Conservation (phyloP, 2,888 invertebrate species). For the Melieria picta region DNA sequence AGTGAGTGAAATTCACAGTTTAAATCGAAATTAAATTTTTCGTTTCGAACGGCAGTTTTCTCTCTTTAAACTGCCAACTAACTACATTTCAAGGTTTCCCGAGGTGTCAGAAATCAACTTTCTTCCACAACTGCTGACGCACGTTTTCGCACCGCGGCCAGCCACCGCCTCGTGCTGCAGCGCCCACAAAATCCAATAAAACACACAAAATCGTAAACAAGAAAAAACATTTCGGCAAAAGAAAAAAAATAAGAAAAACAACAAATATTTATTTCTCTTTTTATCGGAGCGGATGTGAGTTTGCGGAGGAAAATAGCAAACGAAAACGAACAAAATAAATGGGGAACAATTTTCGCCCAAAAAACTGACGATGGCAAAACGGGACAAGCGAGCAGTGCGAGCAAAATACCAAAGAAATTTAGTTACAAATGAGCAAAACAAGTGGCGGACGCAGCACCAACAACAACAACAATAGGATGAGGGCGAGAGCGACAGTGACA, state of each 20-base stretch:
- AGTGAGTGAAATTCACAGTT: too few relatives aligned
- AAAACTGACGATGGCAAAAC: not conserved
- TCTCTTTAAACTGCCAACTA: too few relatives aligned
- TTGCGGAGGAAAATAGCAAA: conserved; percentile 48
- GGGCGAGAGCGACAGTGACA: not conserved
- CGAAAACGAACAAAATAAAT: conserved; percentile 34
- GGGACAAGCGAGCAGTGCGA: not conserved
- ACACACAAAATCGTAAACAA: conserved; percentile 39
- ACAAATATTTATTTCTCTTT: conserved; percentile 54
- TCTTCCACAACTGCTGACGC: too few relatives aligned
- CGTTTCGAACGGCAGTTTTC: too few relatives aligned
- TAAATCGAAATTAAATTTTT: too few relatives aligned
- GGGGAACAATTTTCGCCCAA: conserved; percentile 20
- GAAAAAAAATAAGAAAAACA: conserved; percentile 27
- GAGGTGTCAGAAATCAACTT: too few relatives aligned
- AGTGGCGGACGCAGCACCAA: not conserved
- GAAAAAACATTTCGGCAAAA: conserved; percentile 20
- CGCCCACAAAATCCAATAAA: conserved; percentile 41
- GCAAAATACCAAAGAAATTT: conserved; percentile 13
- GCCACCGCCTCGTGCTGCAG: not conserved
- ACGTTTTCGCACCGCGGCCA: too few relatives aligned
- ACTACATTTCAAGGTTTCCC: too few relatives aligned
- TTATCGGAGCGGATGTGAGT: conserved; percentile 60
- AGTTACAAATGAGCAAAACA: conserved; percentile 29
- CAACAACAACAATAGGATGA: not conserved